phyloP scores from a whole-genome alignment of 2,113 vertebrate species.

The Hyperopisus bebe region DNA sequence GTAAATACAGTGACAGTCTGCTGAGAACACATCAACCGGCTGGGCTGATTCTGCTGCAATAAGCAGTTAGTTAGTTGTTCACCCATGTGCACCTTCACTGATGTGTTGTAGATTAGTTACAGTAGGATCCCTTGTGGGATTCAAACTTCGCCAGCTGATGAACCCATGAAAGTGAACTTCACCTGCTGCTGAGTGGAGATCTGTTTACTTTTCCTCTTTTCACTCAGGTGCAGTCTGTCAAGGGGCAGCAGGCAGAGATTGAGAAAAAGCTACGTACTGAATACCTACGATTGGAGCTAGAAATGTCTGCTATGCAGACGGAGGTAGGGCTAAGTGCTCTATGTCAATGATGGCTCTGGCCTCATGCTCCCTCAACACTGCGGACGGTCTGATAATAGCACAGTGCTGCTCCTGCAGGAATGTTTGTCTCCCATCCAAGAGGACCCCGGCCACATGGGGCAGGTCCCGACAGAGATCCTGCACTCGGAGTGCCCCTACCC shows the following conservation, averaged over 20 bases:
- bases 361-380: neutral
- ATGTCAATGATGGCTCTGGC: neutral
- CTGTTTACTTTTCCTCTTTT: slow-evolving; percentile 5
- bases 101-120: neutral
- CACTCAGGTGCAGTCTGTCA: slow-evolving; percentile 69
- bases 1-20: neutral
- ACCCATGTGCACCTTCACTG: neutral
- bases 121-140: neutral
- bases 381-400: neutral
- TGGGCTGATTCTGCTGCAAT: neutral
- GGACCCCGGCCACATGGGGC: slow-evolving; percentile 34
- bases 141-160: neutral
- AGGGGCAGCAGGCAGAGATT: slow-evolving; percentile 64
- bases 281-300: slow-evolving; percentile 57
- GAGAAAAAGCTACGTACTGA: slow-evolving; percentile 63
- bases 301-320: slow-evolving; percentile 52
- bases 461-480: slow-evolving; percentile 65
- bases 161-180: neutral
- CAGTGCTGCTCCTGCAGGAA: slow-evolving; percentile 36
- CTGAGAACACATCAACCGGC: neutral
- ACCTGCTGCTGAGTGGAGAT: neutral
- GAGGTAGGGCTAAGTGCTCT: slow-evolving; percentile 54
- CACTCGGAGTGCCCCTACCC: slow-evolving; percentile 70
- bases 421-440: slow-evolving; percentile 45
- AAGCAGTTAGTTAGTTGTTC: neutral